Base-by-base conservation (phyloP, 2,888 invertebrate species). In the Cenopis cana region DNA sequence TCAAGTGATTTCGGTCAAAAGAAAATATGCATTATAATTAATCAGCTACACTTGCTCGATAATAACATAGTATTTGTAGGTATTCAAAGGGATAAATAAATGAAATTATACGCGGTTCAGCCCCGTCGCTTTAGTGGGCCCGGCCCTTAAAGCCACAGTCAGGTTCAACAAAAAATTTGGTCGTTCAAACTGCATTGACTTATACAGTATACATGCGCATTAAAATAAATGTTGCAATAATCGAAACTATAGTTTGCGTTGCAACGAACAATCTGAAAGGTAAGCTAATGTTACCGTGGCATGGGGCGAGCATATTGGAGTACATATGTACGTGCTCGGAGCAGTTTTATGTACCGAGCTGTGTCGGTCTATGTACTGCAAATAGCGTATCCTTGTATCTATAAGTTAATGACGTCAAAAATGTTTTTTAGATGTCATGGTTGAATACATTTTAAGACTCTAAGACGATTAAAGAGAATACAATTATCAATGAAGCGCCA, bases 191-290 rank as follows among this genome's bases (percentile, higher is more conserved):
- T 4, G 5, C 5, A 5, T 29, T 29, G 29, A 14, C 41, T 14
- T 49, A 18, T n/a, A n/a, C n/a, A n/a, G n/a, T n/a, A n/a, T n/a
- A n/a, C 14, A 54, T 24, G 24, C 11, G 14, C 14, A 24, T 11
- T n/a, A 6, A 18, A 49, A 14, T 61, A 50, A 29, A 61, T 1
- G 2, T 50, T 33, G 12, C 12, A 33, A 61, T 33, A 49, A 60
- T 46, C 10, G 14, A 33, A 33, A 33, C 18, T 61, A 17, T n/a
- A 59, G 33, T 33, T 61, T 6, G 49, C 49, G 20, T 59, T 59
- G 61, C 29, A n/a, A 17, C 18, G 33, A 61, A 33, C 12, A 50
- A 33, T 61, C 33, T 61, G 33, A 50, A 50, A 62, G 61, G 18
- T 12, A 18, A 49, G 18, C 49, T 14, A 38, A 59, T 24, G 38